Percentiles rank a stretch among this genome's conserved stretches.
These are phyloP conservation scores for Trichomalopsis sarcophagae DNA, from an alignment of 1,140 invertebrate genomes.

Conservation along the genomic window DNA sequence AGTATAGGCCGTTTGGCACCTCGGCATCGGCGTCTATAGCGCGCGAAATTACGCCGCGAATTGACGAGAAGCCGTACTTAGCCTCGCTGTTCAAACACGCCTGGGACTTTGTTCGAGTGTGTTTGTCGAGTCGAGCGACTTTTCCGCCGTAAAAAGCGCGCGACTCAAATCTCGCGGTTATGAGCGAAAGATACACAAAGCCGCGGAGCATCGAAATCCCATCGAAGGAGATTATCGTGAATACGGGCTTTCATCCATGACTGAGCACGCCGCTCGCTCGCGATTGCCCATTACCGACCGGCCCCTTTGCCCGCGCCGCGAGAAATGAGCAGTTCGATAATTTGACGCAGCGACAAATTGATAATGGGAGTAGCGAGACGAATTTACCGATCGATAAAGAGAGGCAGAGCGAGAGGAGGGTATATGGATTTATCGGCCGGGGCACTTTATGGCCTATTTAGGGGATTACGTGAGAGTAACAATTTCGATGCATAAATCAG, in stretches of 20 bases:
- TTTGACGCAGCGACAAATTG: slow-evolving; percentile 52
- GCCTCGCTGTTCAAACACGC: not conserved
- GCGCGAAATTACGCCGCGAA: too few species aligned
- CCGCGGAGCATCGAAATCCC: slow-evolving; percentile 41
- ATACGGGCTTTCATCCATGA: slow-evolving; percentile 44
- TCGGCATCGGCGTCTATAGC: not conserved
- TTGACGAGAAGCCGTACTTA: too few species aligned
- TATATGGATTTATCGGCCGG: slow-evolving; percentile 33
- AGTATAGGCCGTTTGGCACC: not conserved
- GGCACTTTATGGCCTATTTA: slow-evolving; percentile 32
- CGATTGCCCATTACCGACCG: not conserved
- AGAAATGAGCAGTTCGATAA: slow-evolving; percentile 46
- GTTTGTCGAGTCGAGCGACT: not conserved
- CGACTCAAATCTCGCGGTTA: slow-evolving; percentile 16
- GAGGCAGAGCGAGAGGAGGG: not conserved
- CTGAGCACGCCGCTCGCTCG: slow-evolving; percentile 20
- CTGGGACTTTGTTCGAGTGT: not conserved
- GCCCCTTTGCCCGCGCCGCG: not conserved
- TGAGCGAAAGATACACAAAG: not conserved
- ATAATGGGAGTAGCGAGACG: slow-evolving; percentile 41
- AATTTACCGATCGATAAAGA: slow-evolving; percentile 42
- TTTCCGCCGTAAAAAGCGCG: slow-evolving; percentile 10
- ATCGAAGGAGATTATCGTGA: slow-evolving; percentile 47
- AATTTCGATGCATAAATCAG: slow-evolving; percentile 40
- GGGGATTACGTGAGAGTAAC: slow-evolving; percentile 33